These are phyloP conservation scores for Falco punctatus DNA, from an alignment of 2,113 vertebrate species.

Conservation along the genomic window DNA sequence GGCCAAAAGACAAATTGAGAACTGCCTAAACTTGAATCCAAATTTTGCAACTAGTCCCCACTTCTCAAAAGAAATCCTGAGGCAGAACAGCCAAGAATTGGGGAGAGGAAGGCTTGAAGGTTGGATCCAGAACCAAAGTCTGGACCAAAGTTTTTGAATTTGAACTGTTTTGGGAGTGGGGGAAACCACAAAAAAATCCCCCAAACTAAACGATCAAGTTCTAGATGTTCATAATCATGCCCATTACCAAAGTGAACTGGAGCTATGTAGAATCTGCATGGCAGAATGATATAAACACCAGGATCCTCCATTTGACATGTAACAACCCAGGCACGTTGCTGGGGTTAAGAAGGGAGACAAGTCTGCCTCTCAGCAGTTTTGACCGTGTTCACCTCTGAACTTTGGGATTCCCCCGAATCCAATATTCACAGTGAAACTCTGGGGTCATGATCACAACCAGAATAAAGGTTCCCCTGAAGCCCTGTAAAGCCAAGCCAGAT, in stretches of 20 bases:
- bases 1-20: background rate
- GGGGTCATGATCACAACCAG: background rate
- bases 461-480: constrained; percentile 19
- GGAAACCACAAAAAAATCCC: background rate
- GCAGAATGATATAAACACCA: background rate
- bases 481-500: background rate
- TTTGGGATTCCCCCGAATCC: constrained; percentile 42
- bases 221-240: background rate
- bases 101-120: background rate
- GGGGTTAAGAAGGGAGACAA: background rate
- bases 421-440: constrained; percentile 44
- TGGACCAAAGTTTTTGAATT: background rate
- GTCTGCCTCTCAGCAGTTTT: background rate
- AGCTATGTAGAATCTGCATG: background rate
- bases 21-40: background rate
- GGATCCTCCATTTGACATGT: background rate
- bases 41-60: constrained; percentile 25
- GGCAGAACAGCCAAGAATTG: background rate
- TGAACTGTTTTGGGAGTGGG: background rate
- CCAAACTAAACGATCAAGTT: background rate
- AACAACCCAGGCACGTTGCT: background rate
- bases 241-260: background rate
- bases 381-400: constrained; percentile 39
- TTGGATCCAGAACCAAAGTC: background rate
- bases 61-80: background rate